phyloP scores from a whole-genome alignment of 1,140 invertebrate genomes.

The Tetramorium parvispinum region DNA sequence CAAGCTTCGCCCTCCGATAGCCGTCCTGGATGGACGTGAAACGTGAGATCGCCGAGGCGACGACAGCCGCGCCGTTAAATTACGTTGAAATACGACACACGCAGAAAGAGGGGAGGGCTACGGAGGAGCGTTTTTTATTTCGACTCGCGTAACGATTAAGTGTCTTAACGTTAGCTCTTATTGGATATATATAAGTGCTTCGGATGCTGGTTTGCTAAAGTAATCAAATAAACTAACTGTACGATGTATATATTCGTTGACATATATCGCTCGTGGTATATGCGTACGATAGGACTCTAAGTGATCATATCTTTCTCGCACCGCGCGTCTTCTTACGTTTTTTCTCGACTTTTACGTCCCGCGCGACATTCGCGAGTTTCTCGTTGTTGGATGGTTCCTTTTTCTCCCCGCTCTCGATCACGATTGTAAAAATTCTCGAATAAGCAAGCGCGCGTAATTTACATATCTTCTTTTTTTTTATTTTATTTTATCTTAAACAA shows the following conservation, averaged over 20 bases:
- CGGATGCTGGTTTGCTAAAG: slow-evolving; percentile 55
- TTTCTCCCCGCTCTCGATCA: neutral
- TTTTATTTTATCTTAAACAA: neutral
- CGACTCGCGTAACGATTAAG: slow-evolving; percentile 54
- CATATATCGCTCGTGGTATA: slow-evolving; percentile 48
- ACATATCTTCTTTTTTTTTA: neutral
- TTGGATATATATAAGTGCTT: slow-evolving; percentile 53
- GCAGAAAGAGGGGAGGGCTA: neutral
- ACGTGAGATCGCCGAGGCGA: neutral
- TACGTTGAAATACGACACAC: neutral
- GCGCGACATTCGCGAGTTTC: neutral
- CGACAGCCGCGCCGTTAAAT: neutral
- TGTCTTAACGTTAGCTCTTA: slow-evolving; percentile 58
- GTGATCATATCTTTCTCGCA: slow-evolving; percentile 37
- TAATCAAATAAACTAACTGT: slow-evolving; percentile 52
- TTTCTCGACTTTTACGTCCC: neutral
- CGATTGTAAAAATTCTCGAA: neutral
- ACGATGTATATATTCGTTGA: slow-evolving; percentile 58
- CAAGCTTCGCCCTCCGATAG: neutral
- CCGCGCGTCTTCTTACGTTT: neutral
- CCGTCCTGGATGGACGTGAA: neutral
- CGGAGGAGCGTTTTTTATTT: slow-evolving; percentile 28
- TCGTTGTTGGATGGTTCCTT: neutral
- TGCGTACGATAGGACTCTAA: slow-evolving; percentile 43
- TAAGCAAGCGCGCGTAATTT: neutral